phyloP scores from a whole-genome alignment of 1,140 invertebrate genomes.

The Chironomus striatipennis region DNA sequence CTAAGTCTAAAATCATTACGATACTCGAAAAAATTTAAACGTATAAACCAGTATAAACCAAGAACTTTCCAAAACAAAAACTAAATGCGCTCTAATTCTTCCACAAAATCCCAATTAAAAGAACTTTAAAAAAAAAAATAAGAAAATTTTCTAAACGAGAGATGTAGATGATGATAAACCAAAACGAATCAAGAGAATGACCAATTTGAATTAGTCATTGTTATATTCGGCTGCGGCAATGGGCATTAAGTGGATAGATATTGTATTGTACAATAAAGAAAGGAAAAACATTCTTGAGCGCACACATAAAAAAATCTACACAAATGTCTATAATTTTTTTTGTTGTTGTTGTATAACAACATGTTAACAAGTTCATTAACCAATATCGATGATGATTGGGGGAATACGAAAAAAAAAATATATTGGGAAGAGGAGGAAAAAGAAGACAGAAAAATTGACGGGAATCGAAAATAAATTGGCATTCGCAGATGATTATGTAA shows the following conservation, averaged over 20 bases:
- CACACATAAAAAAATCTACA: slow-evolving; percentile 1
- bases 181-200: slow-evolving; percentile 1
- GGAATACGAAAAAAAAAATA: not conserved
- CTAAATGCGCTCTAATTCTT: too few species aligned
- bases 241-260: slow-evolving; percentile 7
- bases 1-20: too few species aligned
- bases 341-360: slow-evolving; percentile 13
- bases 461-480: too few species aligned
- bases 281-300: slow-evolving; percentile 6
- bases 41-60: too few species aligned
- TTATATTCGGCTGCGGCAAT: not conserved
- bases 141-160: not conserved
- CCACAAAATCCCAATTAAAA: too few species aligned
- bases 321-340: not conserved
- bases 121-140: too few species aligned
- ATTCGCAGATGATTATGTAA: too few species aligned
- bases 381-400: slow-evolving; percentile 12
- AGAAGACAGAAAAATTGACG: too few species aligned
- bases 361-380: slow-evolving; percentile 14
- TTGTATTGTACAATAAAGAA: not conserved
- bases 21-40: too few species aligned
- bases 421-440: too few species aligned
- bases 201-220: slow-evolving; percentile 13
- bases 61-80: too few species aligned
- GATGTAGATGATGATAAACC: not conserved